These are phyloP conservation scores for Zoroaster sp. DNA, from an alignment of 53 echinoderm and acorn worm genomes.

Conservation along the genomic window DNA sequence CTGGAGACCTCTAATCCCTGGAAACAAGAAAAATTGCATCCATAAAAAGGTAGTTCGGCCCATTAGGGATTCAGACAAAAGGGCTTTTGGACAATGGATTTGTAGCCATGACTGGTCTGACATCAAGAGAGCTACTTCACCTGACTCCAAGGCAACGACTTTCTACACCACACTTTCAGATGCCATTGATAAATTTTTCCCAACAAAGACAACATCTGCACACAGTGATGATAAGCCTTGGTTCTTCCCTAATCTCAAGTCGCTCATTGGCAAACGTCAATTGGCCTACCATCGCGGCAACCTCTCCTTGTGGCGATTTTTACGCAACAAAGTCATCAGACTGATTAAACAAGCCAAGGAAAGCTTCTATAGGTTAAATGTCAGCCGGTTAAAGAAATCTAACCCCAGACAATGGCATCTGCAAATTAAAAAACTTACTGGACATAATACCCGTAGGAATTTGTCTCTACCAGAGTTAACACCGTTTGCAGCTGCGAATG, in stretches of 20 bases:
- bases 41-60: conserved; percentile 16
- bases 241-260: conserved; percentile 23
- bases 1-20: neutral
- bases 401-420: no score
- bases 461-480: neutral
- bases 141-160: conserved; percentile 10
- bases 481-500: conserved; percentile 13
- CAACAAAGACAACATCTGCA: conserved; percentile 20
- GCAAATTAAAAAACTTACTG: conserved; percentile 21
- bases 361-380: no score
- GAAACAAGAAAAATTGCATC: neutral
- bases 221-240: conserved; percentile 53
- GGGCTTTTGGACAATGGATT: conserved; percentile 39
- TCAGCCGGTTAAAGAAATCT: no score
- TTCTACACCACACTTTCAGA: conserved; percentile 10
- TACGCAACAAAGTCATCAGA: conserved; percentile 27
- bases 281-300: neutral
- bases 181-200: conserved; percentile 25
- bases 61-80: conserved; percentile 25
- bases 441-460: neutral
- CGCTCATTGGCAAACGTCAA: conserved; percentile 14
- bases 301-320: conserved; percentile 3
- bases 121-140: neutral
- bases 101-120: conserved; percentile 16
- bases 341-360: no score